Conservation (phyloP, 2,797 vertebrate species). For the Euphonia xanthogaster region DNA sequence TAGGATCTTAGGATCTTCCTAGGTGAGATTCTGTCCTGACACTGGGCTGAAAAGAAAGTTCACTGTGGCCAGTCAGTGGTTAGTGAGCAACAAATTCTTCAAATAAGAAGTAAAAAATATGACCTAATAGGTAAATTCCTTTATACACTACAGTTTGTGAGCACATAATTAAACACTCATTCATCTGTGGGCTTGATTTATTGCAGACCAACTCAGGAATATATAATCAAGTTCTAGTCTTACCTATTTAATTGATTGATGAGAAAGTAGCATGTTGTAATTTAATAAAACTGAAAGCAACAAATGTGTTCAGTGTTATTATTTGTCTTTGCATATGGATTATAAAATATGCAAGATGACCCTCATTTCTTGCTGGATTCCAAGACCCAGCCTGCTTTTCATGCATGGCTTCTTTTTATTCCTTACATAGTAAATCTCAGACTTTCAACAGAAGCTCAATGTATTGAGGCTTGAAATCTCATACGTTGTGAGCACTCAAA, state of each 20-base stretch:
- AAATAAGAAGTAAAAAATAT: background rate
- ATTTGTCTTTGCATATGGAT: background rate
- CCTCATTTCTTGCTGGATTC: background rate
- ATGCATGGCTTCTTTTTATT: background rate
- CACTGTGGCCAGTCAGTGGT: background rate
- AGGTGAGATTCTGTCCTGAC: background rate
- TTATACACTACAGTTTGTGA: background rate
- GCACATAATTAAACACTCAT: background rate
- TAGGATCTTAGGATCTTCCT: background rate
- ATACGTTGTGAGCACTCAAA: background rate
- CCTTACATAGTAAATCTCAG: background rate
- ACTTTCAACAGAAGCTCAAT: background rate
- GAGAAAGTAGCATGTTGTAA: background rate
- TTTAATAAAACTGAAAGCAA: conserved; percentile 17
- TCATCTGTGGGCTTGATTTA: background rate
- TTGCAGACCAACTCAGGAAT: background rate
- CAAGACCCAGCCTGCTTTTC: background rate
- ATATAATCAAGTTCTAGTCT: background rate
- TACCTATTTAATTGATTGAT: background rate
- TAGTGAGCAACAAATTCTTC: background rate
- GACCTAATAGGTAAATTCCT: background rate
- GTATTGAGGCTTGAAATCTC: background rate
- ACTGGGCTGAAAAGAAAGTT: background rate
- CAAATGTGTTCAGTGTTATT: background rate
- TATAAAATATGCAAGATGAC: background rate